phyloP scores from a whole-genome alignment of 2,888 invertebrate genomes.

The Achlya flavicornis region DNA sequence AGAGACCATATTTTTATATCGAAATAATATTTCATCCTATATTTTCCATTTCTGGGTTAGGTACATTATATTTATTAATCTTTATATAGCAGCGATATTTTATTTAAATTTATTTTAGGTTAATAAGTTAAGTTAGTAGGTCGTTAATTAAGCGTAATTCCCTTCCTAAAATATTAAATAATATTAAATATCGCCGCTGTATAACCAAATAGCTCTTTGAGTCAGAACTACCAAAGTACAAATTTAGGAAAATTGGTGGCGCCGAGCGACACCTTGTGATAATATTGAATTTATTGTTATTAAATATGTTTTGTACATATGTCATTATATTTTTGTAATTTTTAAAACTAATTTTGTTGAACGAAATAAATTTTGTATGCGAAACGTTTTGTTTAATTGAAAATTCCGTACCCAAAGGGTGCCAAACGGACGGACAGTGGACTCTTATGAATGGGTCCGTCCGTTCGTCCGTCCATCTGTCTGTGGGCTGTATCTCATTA shows the following conservation, averaged over 20 bases:
- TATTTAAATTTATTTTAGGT: too few species aligned
- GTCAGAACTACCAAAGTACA: conserved; percentile 29
- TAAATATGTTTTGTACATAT: conserved; percentile 23
- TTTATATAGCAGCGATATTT: too few species aligned
- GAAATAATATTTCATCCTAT: too few species aligned
- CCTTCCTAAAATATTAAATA: background rate
- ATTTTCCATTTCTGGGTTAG: too few species aligned
- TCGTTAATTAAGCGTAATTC: too few species aligned
- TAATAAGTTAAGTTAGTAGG: too few species aligned
- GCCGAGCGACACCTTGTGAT: conserved; percentile 22
- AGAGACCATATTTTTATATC: too few species aligned
- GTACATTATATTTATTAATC: too few species aligned
- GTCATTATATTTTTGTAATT: conserved; percentile 1
- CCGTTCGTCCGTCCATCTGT: too few species aligned
- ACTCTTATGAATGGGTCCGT: too few species aligned
- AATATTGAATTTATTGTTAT: conserved; percentile 24
- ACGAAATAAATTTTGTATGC: conserved; percentile 21
- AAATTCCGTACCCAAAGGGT: background rate
- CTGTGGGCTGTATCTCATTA: too few species aligned
- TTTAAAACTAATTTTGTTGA: conserved; percentile 15
- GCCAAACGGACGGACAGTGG: too few species aligned
- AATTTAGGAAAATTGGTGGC: conserved; percentile 16
- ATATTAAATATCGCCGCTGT: background rate
- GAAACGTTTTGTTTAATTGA: conserved; percentile 10
- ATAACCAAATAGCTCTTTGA: background rate